Conservation (phyloP, 2,888 invertebrate genomes). For the Drosophila cyrtoloma region DNA sequence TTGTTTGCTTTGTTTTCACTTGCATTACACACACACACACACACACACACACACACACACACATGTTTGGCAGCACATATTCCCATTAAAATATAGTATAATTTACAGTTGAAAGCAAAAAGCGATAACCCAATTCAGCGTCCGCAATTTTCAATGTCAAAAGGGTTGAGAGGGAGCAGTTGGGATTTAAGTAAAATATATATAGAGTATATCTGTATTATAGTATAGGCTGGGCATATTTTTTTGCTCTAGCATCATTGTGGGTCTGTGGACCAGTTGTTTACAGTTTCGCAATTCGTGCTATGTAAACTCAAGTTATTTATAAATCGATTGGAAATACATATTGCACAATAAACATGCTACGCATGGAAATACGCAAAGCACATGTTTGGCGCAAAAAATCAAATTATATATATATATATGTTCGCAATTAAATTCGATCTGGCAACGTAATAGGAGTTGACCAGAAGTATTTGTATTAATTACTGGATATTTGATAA, state of each 20-base stretch:
- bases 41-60: conserved; percentile 1
- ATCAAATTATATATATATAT: neutral
- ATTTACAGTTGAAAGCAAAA: conserved; percentile 32
- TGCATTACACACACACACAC: conserved; percentile 10
- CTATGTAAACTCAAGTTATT: conserved; percentile 67
- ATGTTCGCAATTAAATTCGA: conserved; percentile 14
- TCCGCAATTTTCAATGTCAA: conserved; percentile 55
- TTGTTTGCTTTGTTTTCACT: conserved; percentile 43
- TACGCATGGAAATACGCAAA: conserved; percentile 24
- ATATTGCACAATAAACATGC: conserved; percentile 56
- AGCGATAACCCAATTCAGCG: conserved; percentile 60
- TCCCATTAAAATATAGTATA: conserved; percentile 19
- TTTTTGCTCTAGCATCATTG: conserved; percentile 38
- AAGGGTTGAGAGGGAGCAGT: conserved; percentile 16
- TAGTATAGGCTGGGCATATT: neutral
- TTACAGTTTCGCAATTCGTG: conserved; percentile 59
- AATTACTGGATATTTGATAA: conserved; percentile 25
- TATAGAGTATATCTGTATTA: neutral
- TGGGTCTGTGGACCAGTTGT: conserved; percentile 41
- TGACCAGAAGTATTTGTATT: conserved; percentile 25
- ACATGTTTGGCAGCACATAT: neutral
- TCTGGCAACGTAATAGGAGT: conserved; percentile 29
- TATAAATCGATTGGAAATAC: conserved; percentile 58
- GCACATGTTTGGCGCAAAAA: conserved; percentile 9
- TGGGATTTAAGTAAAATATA: conserved; percentile 14